Conservation (phyloP, 2,888 invertebrate species). For the Orthosia incerta region DNA sequence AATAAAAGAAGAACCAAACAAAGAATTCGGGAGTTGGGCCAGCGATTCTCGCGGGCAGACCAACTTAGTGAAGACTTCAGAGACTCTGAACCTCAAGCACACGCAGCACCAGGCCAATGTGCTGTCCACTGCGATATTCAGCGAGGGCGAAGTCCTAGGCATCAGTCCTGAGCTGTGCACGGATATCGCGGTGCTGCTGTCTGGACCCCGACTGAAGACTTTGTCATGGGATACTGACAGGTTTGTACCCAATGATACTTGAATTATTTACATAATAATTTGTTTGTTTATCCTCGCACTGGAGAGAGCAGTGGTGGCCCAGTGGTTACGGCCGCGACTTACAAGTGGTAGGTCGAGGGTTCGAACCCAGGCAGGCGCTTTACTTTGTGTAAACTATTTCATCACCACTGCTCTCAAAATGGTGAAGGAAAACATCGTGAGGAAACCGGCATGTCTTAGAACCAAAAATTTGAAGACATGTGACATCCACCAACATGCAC, state of each 20-base stretch:
- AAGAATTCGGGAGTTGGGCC: conserved; percentile 86
- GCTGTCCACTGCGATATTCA: conserved; percentile 90
- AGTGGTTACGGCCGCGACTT: no score
- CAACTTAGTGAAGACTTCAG: conserved; percentile 88
- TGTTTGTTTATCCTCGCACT: no score
- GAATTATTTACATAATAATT: no score
- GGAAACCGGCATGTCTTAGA: no score
- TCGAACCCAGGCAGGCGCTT: no score
- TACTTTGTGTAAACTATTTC: no score
- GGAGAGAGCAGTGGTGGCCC: no score
- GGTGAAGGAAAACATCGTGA: no score
- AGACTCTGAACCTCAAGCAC: conserved; percentile 84
- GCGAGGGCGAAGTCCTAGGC: conserved; percentile 92
- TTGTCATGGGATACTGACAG: conserved; percentile 93
- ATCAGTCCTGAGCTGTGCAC: conserved; percentile 92
- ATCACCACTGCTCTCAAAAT: no score
- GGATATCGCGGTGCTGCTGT: conserved; percentile 93
- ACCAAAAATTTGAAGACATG: no score
- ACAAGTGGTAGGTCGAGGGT: no score
- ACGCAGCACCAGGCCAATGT: conserved; percentile 88
- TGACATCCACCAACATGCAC: no score
- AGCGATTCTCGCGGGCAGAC: conserved; percentile 86
- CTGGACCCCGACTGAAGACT: conserved; percentile 93
- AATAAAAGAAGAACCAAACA: conserved; percentile 70
- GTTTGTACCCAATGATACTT: conserved; percentile 64